Percentiles rank a stretch among this genome's conserved stretches.
Evolutionary conservation across 2,113 vertebrate genomes (phyloP).

Genomic region (Sturnira hondurensis): DNA sequence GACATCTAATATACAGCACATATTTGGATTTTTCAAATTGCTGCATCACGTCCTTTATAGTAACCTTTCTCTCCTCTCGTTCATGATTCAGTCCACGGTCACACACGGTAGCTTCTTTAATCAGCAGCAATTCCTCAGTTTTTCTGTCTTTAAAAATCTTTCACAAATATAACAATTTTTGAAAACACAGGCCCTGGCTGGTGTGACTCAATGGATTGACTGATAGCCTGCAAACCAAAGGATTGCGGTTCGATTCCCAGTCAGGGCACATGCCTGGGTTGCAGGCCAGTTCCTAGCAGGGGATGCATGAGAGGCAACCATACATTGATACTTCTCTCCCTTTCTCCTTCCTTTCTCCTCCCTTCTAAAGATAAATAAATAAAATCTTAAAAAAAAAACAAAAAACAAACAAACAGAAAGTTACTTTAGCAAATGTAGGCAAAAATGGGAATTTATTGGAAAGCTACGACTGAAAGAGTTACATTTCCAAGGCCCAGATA

Average conservation of each 20-base stretch:
- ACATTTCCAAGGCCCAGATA: not conserved
- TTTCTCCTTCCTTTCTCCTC: too few relatives aligned
- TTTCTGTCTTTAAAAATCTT: not conserved
- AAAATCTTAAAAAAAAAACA: too few relatives aligned
- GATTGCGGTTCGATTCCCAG: too few relatives aligned
- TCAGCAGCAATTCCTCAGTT: not conserved
- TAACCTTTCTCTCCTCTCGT: not conserved
- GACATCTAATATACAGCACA: not conserved
- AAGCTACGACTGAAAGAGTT: not conserved
- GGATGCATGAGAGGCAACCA: too few relatives aligned
- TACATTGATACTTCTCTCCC: too few relatives aligned
- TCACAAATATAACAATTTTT: not conserved
- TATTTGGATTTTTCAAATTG: not conserved
- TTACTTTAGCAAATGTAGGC: not conserved
- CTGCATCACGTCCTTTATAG: not conserved
- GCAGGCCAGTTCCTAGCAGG: too few relatives aligned
- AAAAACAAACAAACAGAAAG: not conserved
- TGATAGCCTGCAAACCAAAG: too few relatives aligned
- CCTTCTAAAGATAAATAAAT: too few relatives aligned
- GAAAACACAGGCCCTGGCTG: not conserved
- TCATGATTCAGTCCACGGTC: not conserved
- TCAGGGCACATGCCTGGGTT: too few relatives aligned
- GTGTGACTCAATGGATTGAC: too few relatives aligned
- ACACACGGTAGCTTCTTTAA: not conserved
- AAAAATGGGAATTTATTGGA: not conserved